phyloP scores from a whole-genome alignment of 2,888 invertebrate species.

The Noctua comes region DNA sequence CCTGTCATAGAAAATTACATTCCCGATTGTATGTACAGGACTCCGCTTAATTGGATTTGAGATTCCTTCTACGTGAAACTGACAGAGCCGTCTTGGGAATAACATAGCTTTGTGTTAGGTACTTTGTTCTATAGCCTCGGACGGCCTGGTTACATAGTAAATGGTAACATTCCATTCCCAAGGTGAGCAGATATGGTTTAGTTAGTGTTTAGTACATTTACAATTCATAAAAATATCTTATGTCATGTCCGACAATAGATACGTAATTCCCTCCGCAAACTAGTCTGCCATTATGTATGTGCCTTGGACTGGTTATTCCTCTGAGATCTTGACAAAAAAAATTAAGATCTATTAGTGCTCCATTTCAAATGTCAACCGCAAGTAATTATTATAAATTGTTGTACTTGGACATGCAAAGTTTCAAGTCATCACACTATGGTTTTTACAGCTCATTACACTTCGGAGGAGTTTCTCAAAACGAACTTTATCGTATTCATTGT shows the following conservation, averaged over 20 bases:
- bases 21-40: conserved; percentile 66
- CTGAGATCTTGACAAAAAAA: conserved; percentile 45
- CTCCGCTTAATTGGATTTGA: conserved; percentile 74
- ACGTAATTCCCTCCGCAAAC: conserved; percentile 45
- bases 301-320: conserved; percentile 34
- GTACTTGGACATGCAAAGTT: conserved; percentile 14
- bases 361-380: conserved; percentile 57
- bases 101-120: conserved; percentile 47
- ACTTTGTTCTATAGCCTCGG: conserved; percentile 53
- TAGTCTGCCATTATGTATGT: conserved; percentile 17
- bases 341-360: conserved; percentile 55
- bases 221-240: conserved; percentile 76
- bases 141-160: conserved; percentile 71
- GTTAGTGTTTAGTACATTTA: conserved; percentile 78
- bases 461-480: background rate
- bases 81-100: conserved; percentile 44
- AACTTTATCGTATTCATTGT: background rate
- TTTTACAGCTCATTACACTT: background rate
- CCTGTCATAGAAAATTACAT: conserved; percentile 65
- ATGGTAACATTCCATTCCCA: conserved; percentile 86
- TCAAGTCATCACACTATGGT: conserved; percentile 1
- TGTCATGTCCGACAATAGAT: conserved; percentile 73
- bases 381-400: conserved; percentile 54
- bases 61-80: conserved; percentile 60
- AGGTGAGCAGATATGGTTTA: conserved; percentile 80